These are phyloP conservation scores for Trichonephila clavata DNA, from an alignment of 1,140 invertebrate genomes.

Conservation along the genomic window DNA sequence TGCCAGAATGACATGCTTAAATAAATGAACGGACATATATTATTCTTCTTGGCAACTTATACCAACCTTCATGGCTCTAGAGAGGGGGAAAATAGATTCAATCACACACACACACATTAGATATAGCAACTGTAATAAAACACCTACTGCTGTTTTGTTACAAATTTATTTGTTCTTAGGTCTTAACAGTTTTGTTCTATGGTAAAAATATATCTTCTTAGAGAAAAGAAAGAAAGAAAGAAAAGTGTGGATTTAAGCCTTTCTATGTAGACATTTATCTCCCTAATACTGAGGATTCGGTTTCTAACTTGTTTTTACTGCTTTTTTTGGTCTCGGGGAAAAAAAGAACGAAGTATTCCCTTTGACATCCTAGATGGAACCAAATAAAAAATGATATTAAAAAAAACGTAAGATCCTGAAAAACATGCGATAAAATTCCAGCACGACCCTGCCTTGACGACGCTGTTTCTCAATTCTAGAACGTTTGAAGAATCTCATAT, in stretches of 20 bases:
- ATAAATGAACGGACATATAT: background rate
- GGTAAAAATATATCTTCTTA: background rate
- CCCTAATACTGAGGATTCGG: constrained; percentile 26
- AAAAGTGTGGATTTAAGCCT: constrained; percentile 35
- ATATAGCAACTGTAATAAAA: constrained; percentile 15
- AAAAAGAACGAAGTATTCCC: constrained; percentile 49
- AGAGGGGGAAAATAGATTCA: background rate
- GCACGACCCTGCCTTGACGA: constrained; percentile 37
- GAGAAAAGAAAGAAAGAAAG: background rate
- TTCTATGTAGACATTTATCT: constrained; percentile 33
- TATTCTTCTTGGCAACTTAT: background rate
- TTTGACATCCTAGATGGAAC: constrained; percentile 44
- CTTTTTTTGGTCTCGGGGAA: constrained; percentile 31
- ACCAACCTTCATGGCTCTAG: background rate
- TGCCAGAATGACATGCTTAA: background rate
- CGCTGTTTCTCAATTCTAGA: constrained; percentile 6
- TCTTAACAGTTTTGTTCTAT: background rate
- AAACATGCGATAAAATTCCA: constrained; percentile 67
- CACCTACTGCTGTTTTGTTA: background rate
- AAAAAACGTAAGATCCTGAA: constrained; percentile 1
- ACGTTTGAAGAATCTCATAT: constrained; percentile 13
- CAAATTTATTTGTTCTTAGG: background rate
- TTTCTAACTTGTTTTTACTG: constrained; percentile 46
- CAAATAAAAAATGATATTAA: background rate
- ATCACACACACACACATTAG: no score